Conservation (phyloP, 2,113 vertebrate genomes). For the Sinocyclocheilus grahami region DNA sequence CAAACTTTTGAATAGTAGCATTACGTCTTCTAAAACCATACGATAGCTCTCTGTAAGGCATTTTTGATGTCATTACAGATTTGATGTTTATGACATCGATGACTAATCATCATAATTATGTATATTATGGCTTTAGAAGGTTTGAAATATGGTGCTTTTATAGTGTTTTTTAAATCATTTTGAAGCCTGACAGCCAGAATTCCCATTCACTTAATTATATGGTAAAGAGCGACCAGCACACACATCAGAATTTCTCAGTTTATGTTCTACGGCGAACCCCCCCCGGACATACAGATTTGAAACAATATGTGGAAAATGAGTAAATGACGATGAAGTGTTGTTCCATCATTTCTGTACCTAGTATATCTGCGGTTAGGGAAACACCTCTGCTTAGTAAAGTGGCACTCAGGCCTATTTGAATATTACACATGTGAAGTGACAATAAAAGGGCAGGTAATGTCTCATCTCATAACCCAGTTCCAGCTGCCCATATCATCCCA, state of each 20-base stretch:
- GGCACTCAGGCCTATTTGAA: conserved; percentile 10
- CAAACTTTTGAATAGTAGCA: too few relatives aligned
- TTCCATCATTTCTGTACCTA: conserved; percentile 36
- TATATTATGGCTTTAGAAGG: background rate
- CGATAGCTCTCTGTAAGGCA: too few relatives aligned
- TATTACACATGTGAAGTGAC: conserved; percentile 20
- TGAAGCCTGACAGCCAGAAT: background rate
- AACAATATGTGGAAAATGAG: background rate
- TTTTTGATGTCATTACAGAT: too few relatives aligned
- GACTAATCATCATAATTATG: background rate
- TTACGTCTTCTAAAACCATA: too few relatives aligned
- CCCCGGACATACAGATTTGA: background rate
- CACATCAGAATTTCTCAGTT: background rate
- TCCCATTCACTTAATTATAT: background rate
- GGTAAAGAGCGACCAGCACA: background rate
- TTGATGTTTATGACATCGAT: too few relatives aligned
- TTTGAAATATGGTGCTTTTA: background rate
- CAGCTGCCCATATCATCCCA: conserved; percentile 53
- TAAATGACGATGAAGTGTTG: background rate
- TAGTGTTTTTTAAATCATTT: background rate
- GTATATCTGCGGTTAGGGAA: conserved; percentile 33
- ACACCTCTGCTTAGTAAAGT: conserved; percentile 39
- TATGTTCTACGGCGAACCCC: background rate
- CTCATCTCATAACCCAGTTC: conserved; percentile 55
- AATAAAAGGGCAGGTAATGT: conserved; percentile 45